Percentiles rank a stretch among this genome's conserved stretches.
phyloP scores from a whole-genome alignment of 2,888 invertebrate species.

The Cyclophora albipunctata region DNA sequence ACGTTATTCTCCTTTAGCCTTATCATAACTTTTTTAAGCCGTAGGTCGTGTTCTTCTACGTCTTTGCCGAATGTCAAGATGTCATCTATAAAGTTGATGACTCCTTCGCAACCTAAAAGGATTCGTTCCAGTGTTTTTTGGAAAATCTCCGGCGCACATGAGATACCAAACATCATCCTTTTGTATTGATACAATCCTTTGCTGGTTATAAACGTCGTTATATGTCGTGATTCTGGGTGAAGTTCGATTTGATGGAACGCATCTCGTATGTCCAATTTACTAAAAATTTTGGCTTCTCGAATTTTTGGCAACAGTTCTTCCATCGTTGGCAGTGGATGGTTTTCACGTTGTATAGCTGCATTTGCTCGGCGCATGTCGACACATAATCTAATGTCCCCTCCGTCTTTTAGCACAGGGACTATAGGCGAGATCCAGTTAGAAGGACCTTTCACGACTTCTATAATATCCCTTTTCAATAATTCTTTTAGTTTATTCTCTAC shows the following conservation, averaged over 20 bases:
- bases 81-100: too few relatives aligned
- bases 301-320: background rate
- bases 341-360: background rate
- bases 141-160: background rate
- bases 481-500: conserved; percentile 16
- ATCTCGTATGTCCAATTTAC: conserved; percentile 1
- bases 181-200: conserved; percentile 3
- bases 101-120: too few relatives aligned
- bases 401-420: conserved; percentile 3
- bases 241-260: conserved; percentile 3
- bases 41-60: too few relatives aligned
- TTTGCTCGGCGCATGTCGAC: conserved; percentile 3
- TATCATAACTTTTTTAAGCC: too few relatives aligned
- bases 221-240: background rate
- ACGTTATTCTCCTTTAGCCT: too few relatives aligned
- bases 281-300: background rate
- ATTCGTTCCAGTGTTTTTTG: too few relatives aligned
- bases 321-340: conserved; percentile 2
- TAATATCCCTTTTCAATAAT: conserved; percentile 16
- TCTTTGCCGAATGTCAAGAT: too few relatives aligned
- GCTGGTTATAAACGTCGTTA: conserved; percentile 1
- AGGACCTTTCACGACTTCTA: conserved; percentile 17
- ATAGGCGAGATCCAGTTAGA: conserved; percentile 21
- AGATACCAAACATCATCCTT: conserved; percentile 3
- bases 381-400: background rate